Evolutionary conservation across 1,140 invertebrate genomes (phyloP).

Genomic region (Sarcophaga peregrina): DNA sequence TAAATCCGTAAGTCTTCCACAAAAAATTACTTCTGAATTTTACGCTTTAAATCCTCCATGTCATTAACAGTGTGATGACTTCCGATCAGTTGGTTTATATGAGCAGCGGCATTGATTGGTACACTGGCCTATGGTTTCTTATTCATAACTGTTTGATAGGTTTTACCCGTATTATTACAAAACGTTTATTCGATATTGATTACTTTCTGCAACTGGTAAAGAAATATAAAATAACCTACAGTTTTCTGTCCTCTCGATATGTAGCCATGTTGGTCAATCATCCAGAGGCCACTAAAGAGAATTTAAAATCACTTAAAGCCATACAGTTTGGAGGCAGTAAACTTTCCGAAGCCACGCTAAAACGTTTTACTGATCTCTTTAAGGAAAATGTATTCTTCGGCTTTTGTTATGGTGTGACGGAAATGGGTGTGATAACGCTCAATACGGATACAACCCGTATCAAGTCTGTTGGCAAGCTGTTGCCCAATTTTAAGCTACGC

Average conservation of each 20-base stretch:
- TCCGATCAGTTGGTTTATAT: no score
- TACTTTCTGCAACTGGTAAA: slow-evolving; percentile 52
- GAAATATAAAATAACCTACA: slow-evolving; percentile 57
- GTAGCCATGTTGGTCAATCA: slow-evolving; percentile 49
- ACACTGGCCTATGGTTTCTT: no score
- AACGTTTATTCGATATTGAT: no score
- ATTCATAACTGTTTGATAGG: no score
- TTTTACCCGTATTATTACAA: no score
- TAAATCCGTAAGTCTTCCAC: background rate
- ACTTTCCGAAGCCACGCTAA: slow-evolving; percentile 45
- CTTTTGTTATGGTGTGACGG: slow-evolving; percentile 56
- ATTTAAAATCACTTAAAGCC: slow-evolving; percentile 49
- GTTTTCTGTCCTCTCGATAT: slow-evolving; percentile 50
- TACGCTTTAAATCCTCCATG: background rate
- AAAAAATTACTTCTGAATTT: background rate
- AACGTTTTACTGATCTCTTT: slow-evolving; percentile 50
- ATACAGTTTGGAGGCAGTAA: slow-evolving; percentile 53
- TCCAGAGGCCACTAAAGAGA: slow-evolving; percentile 49
- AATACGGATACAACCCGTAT: slow-evolving; percentile 52
- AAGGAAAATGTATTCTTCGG: slow-evolving; percentile 51
- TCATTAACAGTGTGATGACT: background rate
- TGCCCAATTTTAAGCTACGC: background rate
- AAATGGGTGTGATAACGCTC: slow-evolving; percentile 51
- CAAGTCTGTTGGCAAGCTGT: slow-evolving; percentile 46
- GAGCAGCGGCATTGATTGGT: no score